Evolutionary conservation across 2,888 invertebrate species (phyloP).

Genomic region (Pachymerium ferrugineum): DNA sequence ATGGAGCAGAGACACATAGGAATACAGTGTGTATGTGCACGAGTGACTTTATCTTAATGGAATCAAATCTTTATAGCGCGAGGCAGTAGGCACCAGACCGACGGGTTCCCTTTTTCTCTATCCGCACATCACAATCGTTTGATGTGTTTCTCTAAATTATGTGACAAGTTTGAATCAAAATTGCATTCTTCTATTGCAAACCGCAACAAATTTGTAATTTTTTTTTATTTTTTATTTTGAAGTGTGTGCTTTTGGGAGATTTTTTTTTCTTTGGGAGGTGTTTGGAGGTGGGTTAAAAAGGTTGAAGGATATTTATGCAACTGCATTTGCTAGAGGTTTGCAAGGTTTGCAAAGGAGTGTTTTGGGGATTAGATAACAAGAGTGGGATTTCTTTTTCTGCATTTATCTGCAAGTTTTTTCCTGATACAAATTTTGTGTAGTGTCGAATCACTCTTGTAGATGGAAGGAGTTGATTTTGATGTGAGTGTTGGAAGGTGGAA

Average conservation of each 20-base stretch:
- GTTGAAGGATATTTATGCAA: background rate
- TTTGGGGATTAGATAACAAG: background rate
- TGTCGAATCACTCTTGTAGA: too few relatives aligned
- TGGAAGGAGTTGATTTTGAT: too few relatives aligned
- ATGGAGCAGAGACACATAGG: constrained; percentile 3
- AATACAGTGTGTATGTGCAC: constrained; percentile 13
- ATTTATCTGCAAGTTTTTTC: background rate
- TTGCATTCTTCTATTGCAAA: too few relatives aligned
- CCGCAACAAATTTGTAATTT: background rate
- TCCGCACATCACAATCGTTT: background rate
- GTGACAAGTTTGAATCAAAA: background rate
- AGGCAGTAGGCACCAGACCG: too few relatives aligned
- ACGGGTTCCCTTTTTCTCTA: background rate
- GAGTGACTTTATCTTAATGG: constrained; percentile 8
- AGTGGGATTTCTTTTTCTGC: background rate
- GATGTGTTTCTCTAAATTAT: background rate
- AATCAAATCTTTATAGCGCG: constrained; percentile 3
- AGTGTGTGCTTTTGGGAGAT: background rate
- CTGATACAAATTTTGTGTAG: too few relatives aligned
- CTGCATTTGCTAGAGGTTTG: background rate
- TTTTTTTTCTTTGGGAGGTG: background rate
- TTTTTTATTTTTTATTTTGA: background rate
- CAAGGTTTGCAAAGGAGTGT: background rate
- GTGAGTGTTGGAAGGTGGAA: too few relatives aligned
- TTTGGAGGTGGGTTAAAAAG: background rate